Percentiles rank a stretch among this genome's conserved stretches.
These are phyloP conservation scores for Zaprionus tsacasi DNA, from an alignment of 1,140 invertebrate genomes.

Conservation along the genomic window DNA sequence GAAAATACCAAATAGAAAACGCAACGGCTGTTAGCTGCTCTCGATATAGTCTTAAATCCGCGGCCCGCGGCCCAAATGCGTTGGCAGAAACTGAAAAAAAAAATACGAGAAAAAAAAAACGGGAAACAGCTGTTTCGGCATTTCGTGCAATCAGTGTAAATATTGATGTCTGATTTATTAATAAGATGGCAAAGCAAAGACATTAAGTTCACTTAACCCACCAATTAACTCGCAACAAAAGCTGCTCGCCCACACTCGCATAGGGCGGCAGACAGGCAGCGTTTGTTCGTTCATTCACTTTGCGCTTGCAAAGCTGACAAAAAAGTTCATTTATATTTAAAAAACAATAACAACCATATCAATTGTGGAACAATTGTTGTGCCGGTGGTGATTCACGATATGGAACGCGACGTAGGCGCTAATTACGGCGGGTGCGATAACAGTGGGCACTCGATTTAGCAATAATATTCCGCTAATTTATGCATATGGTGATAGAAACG, in stretches of 20 bases:
- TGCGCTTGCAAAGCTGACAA: constrained; percentile 19
- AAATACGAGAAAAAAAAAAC: constrained; percentile 4
- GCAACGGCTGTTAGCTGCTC: constrained; percentile 50
- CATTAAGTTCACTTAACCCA: constrained; percentile 44
- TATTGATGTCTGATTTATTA: constrained; percentile 41
- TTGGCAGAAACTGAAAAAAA: constrained; percentile 38
- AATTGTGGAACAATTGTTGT: constrained; percentile 50
- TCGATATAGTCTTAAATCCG: constrained; percentile 9
- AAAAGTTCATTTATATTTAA: constrained; percentile 23
- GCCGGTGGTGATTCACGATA: constrained; percentile 51
- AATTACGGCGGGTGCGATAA: constrained; percentile 39
- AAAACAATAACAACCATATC: constrained; percentile 43
- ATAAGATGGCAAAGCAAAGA: constrained; percentile 29
- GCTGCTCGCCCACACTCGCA: constrained; percentile 15
- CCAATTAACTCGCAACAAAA: constrained; percentile 28
- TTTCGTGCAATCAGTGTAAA: constrained; percentile 38
- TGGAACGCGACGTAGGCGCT: constrained; percentile 26
- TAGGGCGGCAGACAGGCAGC: constrained; percentile 19
- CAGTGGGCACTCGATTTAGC: constrained; percentile 7
- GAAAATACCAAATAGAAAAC: constrained; percentile 19
- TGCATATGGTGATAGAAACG: neutral
- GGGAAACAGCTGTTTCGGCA: constrained; percentile 64
- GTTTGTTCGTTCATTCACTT: constrained; percentile 58
- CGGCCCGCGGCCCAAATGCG: constrained; percentile 59
- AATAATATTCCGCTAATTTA: neutral